Evolutionary conservation across 2,797 vertebrate genomes (phyloP).

Genomic region (Spinus pinus): DNA sequence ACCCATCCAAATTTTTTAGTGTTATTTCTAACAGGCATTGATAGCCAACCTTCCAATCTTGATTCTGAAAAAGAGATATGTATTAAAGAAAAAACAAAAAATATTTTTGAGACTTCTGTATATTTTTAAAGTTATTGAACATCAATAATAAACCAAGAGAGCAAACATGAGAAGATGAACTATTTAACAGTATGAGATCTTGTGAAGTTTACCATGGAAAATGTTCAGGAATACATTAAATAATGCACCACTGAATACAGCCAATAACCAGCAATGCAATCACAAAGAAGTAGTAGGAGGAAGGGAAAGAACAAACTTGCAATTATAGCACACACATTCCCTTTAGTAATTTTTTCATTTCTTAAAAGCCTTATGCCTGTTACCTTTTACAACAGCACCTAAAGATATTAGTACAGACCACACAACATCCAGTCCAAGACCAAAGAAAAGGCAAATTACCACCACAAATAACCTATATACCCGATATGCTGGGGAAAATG

Average conservation of each 20-base stretch:
- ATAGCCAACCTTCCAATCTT: constrained; percentile 96
- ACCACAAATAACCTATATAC: neutral
- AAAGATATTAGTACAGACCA: constrained; percentile 6
- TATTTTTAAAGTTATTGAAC: neutral
- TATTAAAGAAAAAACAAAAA: neutral
- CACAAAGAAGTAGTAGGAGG: neutral
- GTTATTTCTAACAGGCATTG: constrained; percentile 93
- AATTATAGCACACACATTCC: constrained; percentile 3
- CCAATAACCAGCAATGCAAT: neutral
- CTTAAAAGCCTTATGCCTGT: neutral
- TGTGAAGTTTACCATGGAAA: neutral
- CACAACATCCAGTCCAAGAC: neutral
- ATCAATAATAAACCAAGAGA: constrained; percentile 1
- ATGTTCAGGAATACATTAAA: neutral
- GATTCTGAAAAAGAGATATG: constrained; percentile 76
- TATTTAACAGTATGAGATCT: neutral
- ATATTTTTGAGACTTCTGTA: neutral
- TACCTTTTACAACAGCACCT: neutral
- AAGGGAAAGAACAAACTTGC: neutral
- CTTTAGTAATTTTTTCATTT: constrained; percentile 35
- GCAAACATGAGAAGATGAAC: neutral
- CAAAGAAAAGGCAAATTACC: neutral
- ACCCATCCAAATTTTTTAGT: constrained; percentile 98
- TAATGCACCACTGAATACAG: neutral
- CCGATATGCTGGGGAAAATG: neutral